Conservation (phyloP, 1,140 invertebrate genomes). For the Harlomillsia oculata region DNA sequence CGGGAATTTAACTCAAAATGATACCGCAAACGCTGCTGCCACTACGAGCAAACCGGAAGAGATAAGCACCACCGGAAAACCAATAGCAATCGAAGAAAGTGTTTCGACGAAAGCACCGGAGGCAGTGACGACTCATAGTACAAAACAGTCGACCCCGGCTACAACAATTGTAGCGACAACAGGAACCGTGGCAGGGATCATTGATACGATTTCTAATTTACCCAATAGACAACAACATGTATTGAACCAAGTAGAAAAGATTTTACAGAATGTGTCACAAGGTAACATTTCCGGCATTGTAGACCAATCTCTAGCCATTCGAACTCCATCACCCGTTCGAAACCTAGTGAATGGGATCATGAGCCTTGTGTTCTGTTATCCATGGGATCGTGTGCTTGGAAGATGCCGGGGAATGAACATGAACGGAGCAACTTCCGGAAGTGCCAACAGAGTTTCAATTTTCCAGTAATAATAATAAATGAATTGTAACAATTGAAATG, state of each 20-base stretch:
- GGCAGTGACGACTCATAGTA: not conserved
- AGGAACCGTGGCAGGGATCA: not conserved
- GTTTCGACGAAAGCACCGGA: not conserved
- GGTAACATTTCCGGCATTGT: slow-evolving; percentile 22
- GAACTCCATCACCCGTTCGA: slow-evolving; percentile 13
- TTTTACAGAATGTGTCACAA: slow-evolving; percentile 11
- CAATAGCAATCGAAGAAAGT: too few relatives aligned
- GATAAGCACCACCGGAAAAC: too few relatives aligned
- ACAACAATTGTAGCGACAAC: not conserved
- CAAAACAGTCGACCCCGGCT: not conserved
- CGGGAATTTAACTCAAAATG: too few relatives aligned
- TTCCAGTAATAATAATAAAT: too few relatives aligned
- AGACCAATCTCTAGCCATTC: slow-evolving; percentile 19
- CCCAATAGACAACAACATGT: not conserved
- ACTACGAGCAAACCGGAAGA: too few relatives aligned
- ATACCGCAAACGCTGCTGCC: not conserved
- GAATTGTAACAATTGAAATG: too few relatives aligned
- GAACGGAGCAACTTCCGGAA: too few relatives aligned
- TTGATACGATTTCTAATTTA: not conserved
- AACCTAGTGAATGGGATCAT: slow-evolving; percentile 24
- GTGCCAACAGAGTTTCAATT: too few relatives aligned
- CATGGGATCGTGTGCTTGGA: slow-evolving; percentile 14
- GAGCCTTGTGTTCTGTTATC: slow-evolving; percentile 9
- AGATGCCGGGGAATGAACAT: slow-evolving; percentile 6
- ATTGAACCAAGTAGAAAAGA: slow-evolving; percentile 13